These are phyloP conservation scores for Peromyscus nudipes DNA, from an alignment of 2,797 vertebrate species.

Conservation along the genomic window DNA sequence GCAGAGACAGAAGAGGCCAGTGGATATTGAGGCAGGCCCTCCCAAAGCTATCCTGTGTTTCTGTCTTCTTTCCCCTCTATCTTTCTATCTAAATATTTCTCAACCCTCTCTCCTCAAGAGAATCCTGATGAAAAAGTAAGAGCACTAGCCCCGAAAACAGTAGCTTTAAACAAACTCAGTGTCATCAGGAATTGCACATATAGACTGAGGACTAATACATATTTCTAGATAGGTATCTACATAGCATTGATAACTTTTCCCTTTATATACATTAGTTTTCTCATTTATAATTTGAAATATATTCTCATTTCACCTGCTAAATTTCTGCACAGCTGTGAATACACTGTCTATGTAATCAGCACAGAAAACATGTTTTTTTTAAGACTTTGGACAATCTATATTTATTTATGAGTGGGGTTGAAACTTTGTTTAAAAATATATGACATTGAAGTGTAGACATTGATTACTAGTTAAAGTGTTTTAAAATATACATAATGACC, in stretches of 20 bases:
- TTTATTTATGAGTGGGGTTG: neutral
- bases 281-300: neutral
- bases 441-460: neutral
- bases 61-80: too few species aligned
- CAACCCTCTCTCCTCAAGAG: too few species aligned
- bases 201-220: neutral
- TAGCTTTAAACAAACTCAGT: neutral
- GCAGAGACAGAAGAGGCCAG: too few species aligned
- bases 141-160: neutral
- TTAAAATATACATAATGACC: neutral
- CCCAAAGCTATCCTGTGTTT: too few species aligned
- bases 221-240: neutral
- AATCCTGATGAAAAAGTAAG: too few species aligned
- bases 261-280: neutral
- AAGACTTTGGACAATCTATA: neutral
- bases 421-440: neutral
- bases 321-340: neutral
- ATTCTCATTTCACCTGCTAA: neutral
- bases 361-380: neutral
- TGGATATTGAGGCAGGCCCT: too few species aligned
- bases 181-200: neutral
- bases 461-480: neutral
- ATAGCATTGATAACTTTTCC: neutral
- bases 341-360: neutral
- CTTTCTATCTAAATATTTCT: too few species aligned